Conservation (phyloP, 2,888 invertebrate genomes). For the Caenorhabditis sulstoni region DNA sequence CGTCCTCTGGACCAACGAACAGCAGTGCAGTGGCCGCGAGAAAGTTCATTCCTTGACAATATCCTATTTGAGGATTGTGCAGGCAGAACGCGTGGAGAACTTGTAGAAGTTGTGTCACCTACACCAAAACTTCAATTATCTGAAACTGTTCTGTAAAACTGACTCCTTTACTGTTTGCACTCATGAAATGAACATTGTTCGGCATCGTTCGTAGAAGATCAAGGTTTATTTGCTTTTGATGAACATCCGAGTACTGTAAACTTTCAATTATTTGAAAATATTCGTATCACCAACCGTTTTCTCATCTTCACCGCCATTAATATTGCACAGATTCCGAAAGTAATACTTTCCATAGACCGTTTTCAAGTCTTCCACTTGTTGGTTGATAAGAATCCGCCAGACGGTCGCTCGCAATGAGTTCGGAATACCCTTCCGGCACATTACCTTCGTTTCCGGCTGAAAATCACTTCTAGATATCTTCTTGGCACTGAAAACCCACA, state of each 20-base stretch:
- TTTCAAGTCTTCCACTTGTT: slow-evolving; percentile 81
- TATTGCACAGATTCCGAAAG: slow-evolving; percentile 82
- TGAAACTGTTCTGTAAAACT: slow-evolving; percentile 56
- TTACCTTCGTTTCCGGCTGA: slow-evolving; percentile 81
- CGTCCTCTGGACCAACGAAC: slow-evolving; percentile 83
- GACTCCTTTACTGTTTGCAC: slow-evolving; percentile 83
- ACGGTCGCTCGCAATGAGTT: slow-evolving; percentile 81
- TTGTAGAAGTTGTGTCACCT: slow-evolving; percentile 83
- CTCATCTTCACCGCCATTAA: slow-evolving; percentile 81
- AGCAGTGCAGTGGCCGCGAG: slow-evolving; percentile 83
- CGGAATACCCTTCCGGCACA: slow-evolving; percentile 83
- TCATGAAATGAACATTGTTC: slow-evolving; percentile 83
- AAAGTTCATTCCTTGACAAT: slow-evolving; percentile 84
- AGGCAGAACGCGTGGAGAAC: slow-evolving; percentile 83
- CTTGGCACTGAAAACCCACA: too few species aligned
- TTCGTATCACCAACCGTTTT: too few species aligned
- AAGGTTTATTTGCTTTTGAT: slow-evolving; percentile 83
- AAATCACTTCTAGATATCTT: slow-evolving; percentile 21
- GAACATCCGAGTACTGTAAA: slow-evolving; percentile 81
- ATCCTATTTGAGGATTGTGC: slow-evolving; percentile 83
- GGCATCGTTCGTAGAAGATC: slow-evolving; percentile 84
- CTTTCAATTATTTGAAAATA: too few species aligned
- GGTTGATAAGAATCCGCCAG: slow-evolving; percentile 82
- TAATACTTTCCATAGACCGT: slow-evolving; percentile 82
- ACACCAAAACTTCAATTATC: slow-evolving; percentile 40